A percentile compares a stretch with the other conserved stretches of the same genome.
These are phyloP conservation scores for Leucopsar rothschildi DNA, from an alignment of 2,113 vertebrate genomes.

Conservation along the genomic window DNA sequence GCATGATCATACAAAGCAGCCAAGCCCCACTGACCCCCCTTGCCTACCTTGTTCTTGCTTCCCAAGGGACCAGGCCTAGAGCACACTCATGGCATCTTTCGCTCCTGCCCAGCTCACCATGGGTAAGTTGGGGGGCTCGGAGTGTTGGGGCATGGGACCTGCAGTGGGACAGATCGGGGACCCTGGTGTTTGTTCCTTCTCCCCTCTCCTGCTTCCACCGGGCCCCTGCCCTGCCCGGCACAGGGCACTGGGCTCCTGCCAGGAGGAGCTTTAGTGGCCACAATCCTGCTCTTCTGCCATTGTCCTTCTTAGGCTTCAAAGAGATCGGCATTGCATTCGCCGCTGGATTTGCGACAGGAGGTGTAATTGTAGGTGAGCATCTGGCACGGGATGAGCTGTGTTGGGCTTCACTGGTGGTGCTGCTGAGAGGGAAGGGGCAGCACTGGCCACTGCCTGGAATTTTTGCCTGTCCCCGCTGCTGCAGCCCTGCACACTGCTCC, in stretches of 20 bases:
- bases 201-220: accelerated
- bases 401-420: accelerated
- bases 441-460: neutral
- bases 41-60: accelerated
- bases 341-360: too few relatives aligned
- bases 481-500: neutral
- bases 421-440: neutral
- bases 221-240: neutral
- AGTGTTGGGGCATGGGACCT: accelerated
- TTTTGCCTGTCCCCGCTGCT: neutral
- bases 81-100: accelerated
- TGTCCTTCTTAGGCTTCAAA: neutral
- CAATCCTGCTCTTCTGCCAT: accelerated
- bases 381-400: accelerated
- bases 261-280: accelerated
- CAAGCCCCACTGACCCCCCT: accelerated
- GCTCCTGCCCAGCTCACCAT: accelerated
- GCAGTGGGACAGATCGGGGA: accelerated
- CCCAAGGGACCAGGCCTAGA: neutral
- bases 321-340: too few relatives aligned
- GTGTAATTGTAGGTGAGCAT: neutral
- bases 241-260: accelerated
- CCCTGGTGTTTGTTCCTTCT: accelerated
- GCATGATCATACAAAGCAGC: too few relatives aligned
- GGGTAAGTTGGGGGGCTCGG: neutral